Evolutionary conservation across 2,113 vertebrate species (phyloP).

Genomic region (Cnemophilus loriae): DNA sequence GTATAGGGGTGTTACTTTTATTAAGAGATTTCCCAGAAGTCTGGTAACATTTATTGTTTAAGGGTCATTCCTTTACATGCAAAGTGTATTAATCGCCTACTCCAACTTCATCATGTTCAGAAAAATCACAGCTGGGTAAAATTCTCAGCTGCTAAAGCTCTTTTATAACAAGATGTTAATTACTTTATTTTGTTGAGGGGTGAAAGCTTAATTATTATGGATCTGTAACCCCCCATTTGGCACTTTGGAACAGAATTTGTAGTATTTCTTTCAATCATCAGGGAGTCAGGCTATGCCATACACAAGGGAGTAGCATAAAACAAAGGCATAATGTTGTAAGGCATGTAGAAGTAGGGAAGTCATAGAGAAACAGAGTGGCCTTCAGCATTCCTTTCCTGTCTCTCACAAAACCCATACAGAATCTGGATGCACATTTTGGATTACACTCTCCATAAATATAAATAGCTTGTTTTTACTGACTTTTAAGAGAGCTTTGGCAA

Average conservation of each 20-base stretch:
- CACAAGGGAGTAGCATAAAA: neutral
- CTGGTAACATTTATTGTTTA: neutral
- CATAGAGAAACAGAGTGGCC: neutral
- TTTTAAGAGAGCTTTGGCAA: neutral
- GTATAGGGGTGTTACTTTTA: neutral
- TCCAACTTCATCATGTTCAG: neutral
- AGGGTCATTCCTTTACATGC: neutral
- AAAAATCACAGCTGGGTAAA: slow-evolving; percentile 18
- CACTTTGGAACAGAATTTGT: neutral
- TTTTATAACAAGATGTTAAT: slow-evolving; percentile 17
- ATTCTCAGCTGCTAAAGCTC: neutral
- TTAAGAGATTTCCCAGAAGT: neutral
- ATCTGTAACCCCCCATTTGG: neutral
- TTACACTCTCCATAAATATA: neutral
- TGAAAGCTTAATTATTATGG: slow-evolving; percentile 25
- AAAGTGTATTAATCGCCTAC: neutral
- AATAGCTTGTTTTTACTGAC: neutral
- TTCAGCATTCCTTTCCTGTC: neutral
- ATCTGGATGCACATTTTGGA: neutral
- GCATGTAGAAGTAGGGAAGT: neutral
- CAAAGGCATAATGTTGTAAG: neutral
- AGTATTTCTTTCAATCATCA: neutral
- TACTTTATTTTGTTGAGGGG: neutral
- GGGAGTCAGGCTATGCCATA: neutral
- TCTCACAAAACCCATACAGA: neutral